Base-by-base conservation (phyloP, 2,113 vertebrate species). In the Coracopsis vasa region DNA sequence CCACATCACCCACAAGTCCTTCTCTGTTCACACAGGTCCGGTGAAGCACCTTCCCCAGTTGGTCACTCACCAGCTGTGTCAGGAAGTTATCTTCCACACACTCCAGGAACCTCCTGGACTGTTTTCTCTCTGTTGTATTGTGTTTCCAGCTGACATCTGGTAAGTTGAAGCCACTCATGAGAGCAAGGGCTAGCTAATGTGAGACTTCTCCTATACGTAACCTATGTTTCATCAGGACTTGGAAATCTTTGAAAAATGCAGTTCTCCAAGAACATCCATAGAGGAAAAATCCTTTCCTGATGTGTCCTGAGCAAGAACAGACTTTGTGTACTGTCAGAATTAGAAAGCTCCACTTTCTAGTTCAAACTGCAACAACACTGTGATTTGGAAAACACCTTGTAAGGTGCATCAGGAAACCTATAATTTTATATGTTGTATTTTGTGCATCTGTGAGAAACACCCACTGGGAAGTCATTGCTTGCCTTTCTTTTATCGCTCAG, bases 21-120 rank as follows among this genome's bases (percentile, higher is more conserved):
- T 29, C 47, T 58, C 42, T 58, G 11, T 29, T 47, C n/a, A 65
- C 25, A 33, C 0, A n/a, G 16, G 11, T 39, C 27, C 45, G 53
- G 25, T 0, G 0, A 13, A 58, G 6, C 8, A 8, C n/a, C n/a
- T 70, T 53, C 18, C 39, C 16, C 23, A 2, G 6, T 7, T 37
- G 9, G 3, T 86, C 13, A 4, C 16, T 48, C 35, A 39, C 27
- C 23, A 61, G 13, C 23, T 45, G 3, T 58, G 18, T 28, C 29
- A 70, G 33, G 33, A 65, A 64, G 9, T 24, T 9, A 10, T 44
- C 35, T 48, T 44, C 50, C 51, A 82, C 16, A 48, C 19, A 54
- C 10, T 20, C 23, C 45, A 44, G 8, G 24, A 39, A 39, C 13
- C 14, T 54, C 51, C 41, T 48, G 4, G 8, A 23, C 23, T 67